Evolutionary conservation across 1,140 invertebrate species (phyloP).

Genomic region (Drosophila ogumai): DNA sequence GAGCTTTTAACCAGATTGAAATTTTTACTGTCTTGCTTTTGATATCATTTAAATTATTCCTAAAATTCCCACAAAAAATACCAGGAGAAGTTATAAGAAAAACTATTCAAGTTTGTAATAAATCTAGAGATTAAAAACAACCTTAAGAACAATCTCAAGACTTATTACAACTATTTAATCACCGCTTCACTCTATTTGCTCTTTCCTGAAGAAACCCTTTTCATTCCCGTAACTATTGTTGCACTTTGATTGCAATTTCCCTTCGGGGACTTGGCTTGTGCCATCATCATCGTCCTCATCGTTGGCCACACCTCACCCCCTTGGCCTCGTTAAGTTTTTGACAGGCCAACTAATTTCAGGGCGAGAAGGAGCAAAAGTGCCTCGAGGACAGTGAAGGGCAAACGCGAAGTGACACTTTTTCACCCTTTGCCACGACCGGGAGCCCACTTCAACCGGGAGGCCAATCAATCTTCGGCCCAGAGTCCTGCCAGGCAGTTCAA

Average conservation of each 20-base stretch:
- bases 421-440: constrained; percentile 17
- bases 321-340: constrained; percentile 44
- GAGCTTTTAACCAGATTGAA: too few relatives aligned
- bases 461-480: constrained; percentile 58
- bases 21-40: too few relatives aligned
- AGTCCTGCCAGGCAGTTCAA: constrained; percentile 53
- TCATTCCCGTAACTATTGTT: constrained; percentile 14
- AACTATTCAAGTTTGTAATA: background rate
- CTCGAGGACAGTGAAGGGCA: constrained; percentile 20
- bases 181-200: background rate
- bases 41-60: too few relatives aligned
- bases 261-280: constrained; percentile 12
- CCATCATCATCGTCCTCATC: constrained; percentile 12
- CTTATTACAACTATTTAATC: constrained; percentile 12
- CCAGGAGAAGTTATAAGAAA: background rate
- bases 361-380: constrained; percentile 19
- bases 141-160: background rate
- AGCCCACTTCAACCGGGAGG: constrained; percentile 11
- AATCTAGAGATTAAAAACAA: background rate
- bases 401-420: constrained; percentile 49
- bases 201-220: background rate
- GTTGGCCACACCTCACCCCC: constrained; percentile 6
- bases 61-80: background rate
- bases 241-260: constrained; percentile 35
- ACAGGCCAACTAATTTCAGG: constrained; percentile 56